Conservation (phyloP, 2,888 invertebrate species). For the Himalopsyche anomala region DNA sequence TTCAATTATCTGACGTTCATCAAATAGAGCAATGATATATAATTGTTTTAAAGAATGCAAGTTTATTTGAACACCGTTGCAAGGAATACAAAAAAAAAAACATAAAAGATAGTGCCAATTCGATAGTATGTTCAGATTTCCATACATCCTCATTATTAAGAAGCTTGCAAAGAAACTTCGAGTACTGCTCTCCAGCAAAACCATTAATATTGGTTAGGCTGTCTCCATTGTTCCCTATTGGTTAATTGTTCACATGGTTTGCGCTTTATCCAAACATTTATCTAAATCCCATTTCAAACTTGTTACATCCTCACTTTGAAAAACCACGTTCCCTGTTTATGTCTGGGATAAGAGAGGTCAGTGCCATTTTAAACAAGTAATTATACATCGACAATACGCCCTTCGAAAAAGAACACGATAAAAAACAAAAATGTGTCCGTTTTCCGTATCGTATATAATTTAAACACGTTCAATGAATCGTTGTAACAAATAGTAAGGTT, state of each 20-base stretch:
- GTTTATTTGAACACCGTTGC: not conserved
- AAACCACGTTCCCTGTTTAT: conserved; percentile 53
- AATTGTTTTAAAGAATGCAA: too few relatives aligned
- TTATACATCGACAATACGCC: not conserved
- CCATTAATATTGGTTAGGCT: conserved; percentile 65
- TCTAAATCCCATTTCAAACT: conserved; percentile 65
- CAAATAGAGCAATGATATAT: too few relatives aligned
- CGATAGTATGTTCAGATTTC: conserved; percentile 11
- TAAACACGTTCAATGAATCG: too few relatives aligned
- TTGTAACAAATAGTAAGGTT: too few relatives aligned
- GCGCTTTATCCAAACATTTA: conserved; percentile 65
- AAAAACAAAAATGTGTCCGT: too few relatives aligned
- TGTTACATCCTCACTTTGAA: conserved; percentile 60
- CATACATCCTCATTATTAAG: conserved; percentile 35
- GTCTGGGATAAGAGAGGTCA: conserved; percentile 24
- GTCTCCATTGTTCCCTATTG: conserved; percentile 60
- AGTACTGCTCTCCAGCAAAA: conserved; percentile 46
- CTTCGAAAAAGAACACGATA: too few relatives aligned
- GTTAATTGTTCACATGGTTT: conserved; percentile 65
- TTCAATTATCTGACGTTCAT: too few relatives aligned
- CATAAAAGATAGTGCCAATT: conserved; percentile 19
- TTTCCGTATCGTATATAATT: too few relatives aligned
- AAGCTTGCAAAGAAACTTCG: conserved; percentile 36
- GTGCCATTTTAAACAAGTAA: conserved; percentile 22
- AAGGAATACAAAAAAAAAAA: conserved; percentile 37